Conservation (phyloP, 30 jellyfish, hydroid and myxozoan species). For the Aurelia aurita complex sp. Pacific region DNA sequence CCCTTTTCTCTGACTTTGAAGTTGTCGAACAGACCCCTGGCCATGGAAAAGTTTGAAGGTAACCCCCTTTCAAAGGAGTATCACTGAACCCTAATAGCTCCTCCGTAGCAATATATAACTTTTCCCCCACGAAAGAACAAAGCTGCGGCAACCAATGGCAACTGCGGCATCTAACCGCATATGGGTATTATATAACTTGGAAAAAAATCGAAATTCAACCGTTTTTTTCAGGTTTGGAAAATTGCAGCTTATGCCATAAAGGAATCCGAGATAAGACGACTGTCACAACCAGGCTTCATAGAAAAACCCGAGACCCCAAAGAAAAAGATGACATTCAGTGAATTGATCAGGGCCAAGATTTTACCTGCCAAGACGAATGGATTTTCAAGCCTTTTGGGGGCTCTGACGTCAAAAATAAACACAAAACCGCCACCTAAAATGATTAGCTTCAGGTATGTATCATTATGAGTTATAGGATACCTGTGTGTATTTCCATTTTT, state of each 20-base stretch:
- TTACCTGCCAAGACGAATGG: conserved; percentile 16
- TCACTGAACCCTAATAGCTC: no score
- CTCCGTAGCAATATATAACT: no score
- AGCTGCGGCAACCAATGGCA: no score
- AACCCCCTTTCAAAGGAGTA: no score
- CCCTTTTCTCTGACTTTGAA: no score
- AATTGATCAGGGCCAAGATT: conserved; percentile 12
- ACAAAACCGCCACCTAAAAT: conserved; percentile 55
- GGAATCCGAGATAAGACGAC: background rate
- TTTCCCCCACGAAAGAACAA: no score
- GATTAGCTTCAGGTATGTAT: conserved; percentile 54
- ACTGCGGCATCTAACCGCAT: no score
- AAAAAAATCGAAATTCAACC: background rate
- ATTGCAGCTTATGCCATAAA: conserved; percentile 56
- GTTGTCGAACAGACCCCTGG: no score
- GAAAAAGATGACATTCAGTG: conserved; percentile 2
- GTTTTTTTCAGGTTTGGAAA: conserved; percentile 57
- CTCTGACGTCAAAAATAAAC: conserved; percentile 33
- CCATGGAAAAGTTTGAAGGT: no score
- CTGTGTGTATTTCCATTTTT: no score
- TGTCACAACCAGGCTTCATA: background rate
- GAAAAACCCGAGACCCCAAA: background rate
- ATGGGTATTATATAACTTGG: no score
- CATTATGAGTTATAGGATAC: no score
- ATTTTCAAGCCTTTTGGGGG: conserved; percentile 18